Evolutionary conservation across 2,797 vertebrate species (phyloP).

Genomic region (Propithecus deckenii): DNA sequence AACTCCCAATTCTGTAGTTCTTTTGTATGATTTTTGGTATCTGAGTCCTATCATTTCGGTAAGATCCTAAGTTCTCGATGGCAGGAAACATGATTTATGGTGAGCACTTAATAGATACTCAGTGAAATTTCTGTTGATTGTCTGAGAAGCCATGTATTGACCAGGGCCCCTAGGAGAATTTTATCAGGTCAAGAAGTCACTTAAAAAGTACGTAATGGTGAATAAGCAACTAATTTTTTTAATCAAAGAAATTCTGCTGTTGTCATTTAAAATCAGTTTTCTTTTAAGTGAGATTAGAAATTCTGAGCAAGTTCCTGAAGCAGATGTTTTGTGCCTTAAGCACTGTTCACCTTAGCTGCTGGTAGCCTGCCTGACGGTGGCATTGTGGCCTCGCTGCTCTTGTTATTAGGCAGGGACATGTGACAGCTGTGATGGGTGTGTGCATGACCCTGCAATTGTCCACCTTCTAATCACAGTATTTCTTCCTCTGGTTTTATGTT

Average conservation of each 20-base stretch:
- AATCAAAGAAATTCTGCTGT: neutral
- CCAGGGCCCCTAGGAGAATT: neutral
- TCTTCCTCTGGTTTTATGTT: conserved; percentile 22
- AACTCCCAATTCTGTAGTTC: neutral
- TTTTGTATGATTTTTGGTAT: neutral
- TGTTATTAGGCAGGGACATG: neutral
- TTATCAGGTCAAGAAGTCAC: neutral
- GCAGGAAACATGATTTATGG: neutral
- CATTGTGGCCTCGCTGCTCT: neutral
- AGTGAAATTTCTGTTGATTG: neutral
- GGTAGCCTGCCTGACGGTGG: neutral
- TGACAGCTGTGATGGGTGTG: neutral
- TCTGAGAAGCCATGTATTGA: neutral
- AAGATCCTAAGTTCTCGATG: neutral
- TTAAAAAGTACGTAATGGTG: neutral
- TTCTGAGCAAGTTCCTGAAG: neutral
- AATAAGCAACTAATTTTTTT: neutral
- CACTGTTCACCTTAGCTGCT: neutral
- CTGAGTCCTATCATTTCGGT: neutral
- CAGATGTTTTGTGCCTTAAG: neutral
- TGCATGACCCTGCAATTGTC: neutral
- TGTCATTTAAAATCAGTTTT: neutral
- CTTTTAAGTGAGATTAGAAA: conserved; percentile 14
- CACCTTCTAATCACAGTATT: neutral
- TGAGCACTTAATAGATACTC: neutral